These are phyloP conservation scores for Piezodorus guildinii DNA, from an alignment of 1,140 invertebrate genomes.

Conservation along the genomic window DNA sequence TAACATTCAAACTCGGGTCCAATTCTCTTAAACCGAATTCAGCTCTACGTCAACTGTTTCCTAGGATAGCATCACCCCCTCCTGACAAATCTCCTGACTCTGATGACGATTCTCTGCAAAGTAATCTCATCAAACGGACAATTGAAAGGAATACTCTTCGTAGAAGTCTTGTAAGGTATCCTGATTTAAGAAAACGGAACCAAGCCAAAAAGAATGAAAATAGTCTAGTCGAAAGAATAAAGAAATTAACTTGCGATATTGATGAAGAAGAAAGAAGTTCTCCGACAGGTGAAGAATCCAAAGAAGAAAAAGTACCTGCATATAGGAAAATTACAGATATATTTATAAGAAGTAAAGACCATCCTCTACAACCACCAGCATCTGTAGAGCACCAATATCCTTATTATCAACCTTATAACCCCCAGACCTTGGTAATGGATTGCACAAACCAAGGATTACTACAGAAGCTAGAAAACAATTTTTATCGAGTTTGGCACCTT, in stretches of 20 bases:
- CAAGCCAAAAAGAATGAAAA: conserved; percentile 43
- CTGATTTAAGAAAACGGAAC: conserved; percentile 33
- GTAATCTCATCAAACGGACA: conserved; percentile 36
- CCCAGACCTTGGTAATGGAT: conserved; percentile 46
- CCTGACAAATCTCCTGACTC: conserved; percentile 28
- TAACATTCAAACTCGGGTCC: conserved; percentile 45
- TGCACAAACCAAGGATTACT: conserved; percentile 30
- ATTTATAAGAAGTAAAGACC: conserved; percentile 18
- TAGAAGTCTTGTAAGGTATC: conserved; percentile 53
- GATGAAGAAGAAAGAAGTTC: conserved; percentile 45
- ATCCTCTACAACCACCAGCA: conserved; percentile 22
- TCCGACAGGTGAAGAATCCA: conserved; percentile 22
- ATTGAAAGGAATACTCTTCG: conserved; percentile 62
- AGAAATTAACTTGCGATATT: conserved; percentile 67
- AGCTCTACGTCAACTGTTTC: conserved; percentile 58
- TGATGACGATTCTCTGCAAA: conserved; percentile 27
- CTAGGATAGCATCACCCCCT: conserved; percentile 43
- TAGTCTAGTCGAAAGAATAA: conserved; percentile 65
- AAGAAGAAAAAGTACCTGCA: conserved; percentile 17
- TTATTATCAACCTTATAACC: conserved; percentile 31
- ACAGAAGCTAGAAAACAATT: conserved; percentile 54
- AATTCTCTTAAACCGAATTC: conserved; percentile 54
- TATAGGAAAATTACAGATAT: conserved; percentile 21
- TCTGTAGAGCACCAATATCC: conserved; percentile 28
- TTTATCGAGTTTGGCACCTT: conserved; percentile 47